phyloP scores from a whole-genome alignment of 2,797 vertebrate genomes.

The Atherinosoma microstoma region DNA sequence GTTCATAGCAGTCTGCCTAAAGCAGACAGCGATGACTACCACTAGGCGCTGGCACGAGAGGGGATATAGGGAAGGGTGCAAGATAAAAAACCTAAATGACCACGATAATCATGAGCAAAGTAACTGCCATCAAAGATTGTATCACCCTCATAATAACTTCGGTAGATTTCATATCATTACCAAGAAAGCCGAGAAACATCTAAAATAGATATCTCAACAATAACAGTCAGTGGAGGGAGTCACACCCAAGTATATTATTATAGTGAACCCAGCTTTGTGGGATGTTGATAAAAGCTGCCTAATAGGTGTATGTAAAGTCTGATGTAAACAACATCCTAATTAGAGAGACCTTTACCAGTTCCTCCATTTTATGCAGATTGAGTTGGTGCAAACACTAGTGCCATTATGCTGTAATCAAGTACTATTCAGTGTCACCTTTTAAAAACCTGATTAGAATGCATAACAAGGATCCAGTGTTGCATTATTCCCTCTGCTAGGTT shows the following conservation, averaged over 20 bases:
- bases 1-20: slow-evolving; percentile 86
- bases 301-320: slow-evolving; percentile 71
- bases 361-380: slow-evolving; percentile 77
- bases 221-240: slow-evolving; percentile 68
- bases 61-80: slow-evolving; percentile 73
- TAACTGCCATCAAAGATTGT: slow-evolving; percentile 80
- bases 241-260: slow-evolving; percentile 70
- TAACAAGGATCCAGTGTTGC: slow-evolving; percentile 59
- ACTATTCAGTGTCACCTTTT: slow-evolving; percentile 76
- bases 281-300: slow-evolving; percentile 72
- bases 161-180: slow-evolving; percentile 84
- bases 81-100: slow-evolving; percentile 83
- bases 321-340: slow-evolving; percentile 79
- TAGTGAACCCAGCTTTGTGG: slow-evolving; percentile 67
- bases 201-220: slow-evolving; percentile 74
- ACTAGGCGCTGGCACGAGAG: slow-evolving; percentile 70
- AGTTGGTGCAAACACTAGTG: slow-evolving; percentile 63
- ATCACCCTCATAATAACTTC: slow-evolving; percentile 83
- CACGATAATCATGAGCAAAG: slow-evolving; percentile 86
- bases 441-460: slow-evolving; percentile 76
- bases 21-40: slow-evolving; percentile 81
- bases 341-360: slow-evolving; percentile 77
- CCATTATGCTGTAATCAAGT: slow-evolving; percentile 82
- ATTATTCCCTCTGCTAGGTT: slow-evolving; percentile 51
- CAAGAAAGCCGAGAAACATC: slow-evolving; percentile 78